Conservation (phyloP, 2,113 vertebrate species). For the Mustela lutreola region DNA sequence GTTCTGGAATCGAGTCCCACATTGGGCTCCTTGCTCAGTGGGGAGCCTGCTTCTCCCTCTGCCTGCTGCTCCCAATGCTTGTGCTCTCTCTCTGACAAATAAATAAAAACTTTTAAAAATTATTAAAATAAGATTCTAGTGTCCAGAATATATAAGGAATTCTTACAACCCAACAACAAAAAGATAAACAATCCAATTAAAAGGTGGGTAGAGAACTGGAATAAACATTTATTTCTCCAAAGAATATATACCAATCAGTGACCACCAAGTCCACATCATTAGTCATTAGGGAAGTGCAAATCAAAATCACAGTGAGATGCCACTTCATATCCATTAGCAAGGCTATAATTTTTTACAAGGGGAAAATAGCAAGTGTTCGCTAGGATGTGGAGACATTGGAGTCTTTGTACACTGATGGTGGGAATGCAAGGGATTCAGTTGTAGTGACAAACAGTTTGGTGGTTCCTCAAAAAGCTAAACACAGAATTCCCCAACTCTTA, state of each 20-base stretch:
- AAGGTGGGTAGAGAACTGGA: constrained; percentile 24
- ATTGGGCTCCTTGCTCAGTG: no score
- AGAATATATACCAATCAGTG: not conserved
- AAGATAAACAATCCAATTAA: not conserved
- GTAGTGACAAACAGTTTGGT: not conserved
- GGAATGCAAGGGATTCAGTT: not conserved
- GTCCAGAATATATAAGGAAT: not conserved
- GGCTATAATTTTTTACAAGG: not conserved
- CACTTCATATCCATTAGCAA: not conserved
- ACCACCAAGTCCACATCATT: not conserved
- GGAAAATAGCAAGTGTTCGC: not conserved
- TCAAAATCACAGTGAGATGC: not conserved
- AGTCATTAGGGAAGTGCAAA: not conserved
- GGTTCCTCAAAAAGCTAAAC: not conserved
- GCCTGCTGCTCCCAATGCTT: no score
- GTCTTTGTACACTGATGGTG: not conserved
- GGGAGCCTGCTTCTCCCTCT: no score
- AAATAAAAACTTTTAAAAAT: no score
- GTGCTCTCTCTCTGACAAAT: no score
- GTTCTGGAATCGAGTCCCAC: no score
- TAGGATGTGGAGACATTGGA: not conserved
- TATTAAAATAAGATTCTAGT: not conserved
- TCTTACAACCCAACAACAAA: not conserved
- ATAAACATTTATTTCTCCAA: not conserved
- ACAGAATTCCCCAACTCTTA: not conserved